A percentile compares a stretch with the other conserved stretches of the same genome.
Conservation (phyloP, 2,888 invertebrate genomes). For the Drosophila macrospina region DNA sequence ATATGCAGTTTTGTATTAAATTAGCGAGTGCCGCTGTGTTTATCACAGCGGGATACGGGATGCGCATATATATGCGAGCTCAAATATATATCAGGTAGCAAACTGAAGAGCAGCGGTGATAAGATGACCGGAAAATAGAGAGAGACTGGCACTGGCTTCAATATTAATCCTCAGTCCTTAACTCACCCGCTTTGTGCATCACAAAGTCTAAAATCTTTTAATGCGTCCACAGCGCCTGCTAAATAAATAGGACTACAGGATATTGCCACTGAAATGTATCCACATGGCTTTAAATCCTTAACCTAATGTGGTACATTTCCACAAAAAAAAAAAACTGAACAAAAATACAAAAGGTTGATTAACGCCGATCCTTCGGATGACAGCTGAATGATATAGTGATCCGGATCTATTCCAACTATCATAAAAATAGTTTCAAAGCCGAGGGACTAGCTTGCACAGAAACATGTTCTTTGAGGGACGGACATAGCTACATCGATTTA, state of each 20-base stretch:
- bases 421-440: no score
- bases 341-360: slow-evolving; percentile 10
- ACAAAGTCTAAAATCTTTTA: slow-evolving; percentile 57
- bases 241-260: slow-evolving; percentile 22
- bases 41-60: slow-evolving; percentile 64
- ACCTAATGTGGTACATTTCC: slow-evolving; percentile 13
- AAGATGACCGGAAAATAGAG: background rate
- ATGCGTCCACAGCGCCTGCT: slow-evolving; percentile 34
- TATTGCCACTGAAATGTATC: slow-evolving; percentile 25
- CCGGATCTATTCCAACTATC: no score
- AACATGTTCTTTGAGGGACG: no score
- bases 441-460: no score
- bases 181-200: slow-evolving; percentile 34
- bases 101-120: background rate
- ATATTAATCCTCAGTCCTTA: slow-evolving; percentile 38
- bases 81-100: slow-evolving; percentile 29
- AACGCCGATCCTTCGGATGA: no score
- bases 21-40: slow-evolving; percentile 67
- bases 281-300: slow-evolving; percentile 60
- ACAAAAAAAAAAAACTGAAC: slow-evolving; percentile 2
- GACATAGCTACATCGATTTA: no score
- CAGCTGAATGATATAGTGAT: no score
- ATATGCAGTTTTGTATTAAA: slow-evolving; percentile 81
- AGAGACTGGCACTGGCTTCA: slow-evolving; percentile 21
- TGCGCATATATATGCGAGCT: background rate